phyloP scores from a whole-genome alignment of 2,888 invertebrate species.

The Erebia palarica region DNA sequence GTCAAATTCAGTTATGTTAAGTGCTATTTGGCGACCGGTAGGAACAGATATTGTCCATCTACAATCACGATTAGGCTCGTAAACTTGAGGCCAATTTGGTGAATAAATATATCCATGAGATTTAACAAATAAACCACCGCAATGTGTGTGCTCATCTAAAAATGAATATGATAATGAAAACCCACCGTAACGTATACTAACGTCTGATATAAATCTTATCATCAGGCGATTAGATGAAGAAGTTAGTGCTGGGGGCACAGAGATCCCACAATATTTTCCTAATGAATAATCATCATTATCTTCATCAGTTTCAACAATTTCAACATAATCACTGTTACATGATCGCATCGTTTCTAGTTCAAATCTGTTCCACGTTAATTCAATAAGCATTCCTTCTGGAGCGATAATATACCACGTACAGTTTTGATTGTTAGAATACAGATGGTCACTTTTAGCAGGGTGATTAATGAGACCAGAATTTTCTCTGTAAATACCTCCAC shows the following conservation, averaged over 20 bases:
- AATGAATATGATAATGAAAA: constrained; percentile 88
- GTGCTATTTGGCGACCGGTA: constrained; percentile 86
- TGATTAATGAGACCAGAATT: constrained; percentile 84
- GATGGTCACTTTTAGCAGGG: constrained; percentile 66
- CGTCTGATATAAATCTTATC: constrained; percentile 86
- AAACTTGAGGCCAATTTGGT: constrained; percentile 90
- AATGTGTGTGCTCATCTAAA: constrained; percentile 72
- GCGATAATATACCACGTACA: constrained; percentile 91
- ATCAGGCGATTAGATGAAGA: constrained; percentile 86
- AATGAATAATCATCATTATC: constrained; percentile 56
- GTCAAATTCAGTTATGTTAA: constrained; percentile 81
- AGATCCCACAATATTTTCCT: constrained; percentile 87
- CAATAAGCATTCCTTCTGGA: constrained; percentile 85
- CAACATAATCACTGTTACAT: constrained; percentile 85
- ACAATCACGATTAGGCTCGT: constrained; percentile 88
- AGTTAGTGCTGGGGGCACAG: constrained; percentile 85
- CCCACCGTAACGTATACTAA: constrained; percentile 77
- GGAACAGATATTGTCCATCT: constrained; percentile 90
- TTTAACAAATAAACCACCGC: constrained; percentile 88
- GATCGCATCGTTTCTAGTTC: constrained; percentile 85
- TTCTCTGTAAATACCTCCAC: constrained; percentile 88
- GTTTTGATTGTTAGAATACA: constrained; percentile 70
- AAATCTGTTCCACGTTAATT: constrained; percentile 89
- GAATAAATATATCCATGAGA: constrained; percentile 87
- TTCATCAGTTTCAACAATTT: constrained; percentile 84